phyloP scores from a whole-genome alignment of 2,113 vertebrate genomes.

The Talpa occidentalis region DNA sequence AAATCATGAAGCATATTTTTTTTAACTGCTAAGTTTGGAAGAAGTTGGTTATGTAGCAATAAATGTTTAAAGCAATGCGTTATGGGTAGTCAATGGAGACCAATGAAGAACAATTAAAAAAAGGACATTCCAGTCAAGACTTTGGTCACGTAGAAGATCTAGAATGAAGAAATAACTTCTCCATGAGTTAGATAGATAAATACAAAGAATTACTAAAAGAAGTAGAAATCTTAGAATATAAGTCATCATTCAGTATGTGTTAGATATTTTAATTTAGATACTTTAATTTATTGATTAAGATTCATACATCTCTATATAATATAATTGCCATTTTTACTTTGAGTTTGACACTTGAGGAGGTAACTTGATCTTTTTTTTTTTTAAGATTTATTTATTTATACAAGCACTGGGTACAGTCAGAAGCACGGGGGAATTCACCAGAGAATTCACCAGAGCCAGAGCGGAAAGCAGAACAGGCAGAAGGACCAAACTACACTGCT shows the following conservation, averaged over 20 bases:
- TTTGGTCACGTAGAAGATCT: not conserved
- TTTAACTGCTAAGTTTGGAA: not conserved
- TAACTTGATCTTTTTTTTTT: not conserved
- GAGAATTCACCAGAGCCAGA: too few species aligned
- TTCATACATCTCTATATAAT: not conserved
- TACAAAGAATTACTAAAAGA: not conserved
- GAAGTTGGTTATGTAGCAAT: not conserved
- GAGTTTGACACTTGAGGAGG: not conserved
- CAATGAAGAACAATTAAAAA: not conserved
- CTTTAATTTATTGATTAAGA: not conserved
- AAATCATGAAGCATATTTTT: not conserved
- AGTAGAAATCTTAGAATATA: not conserved
- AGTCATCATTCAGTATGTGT: not conserved
- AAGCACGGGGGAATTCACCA: too few species aligned
- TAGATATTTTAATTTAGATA: not conserved
- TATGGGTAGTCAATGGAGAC: not conserved
- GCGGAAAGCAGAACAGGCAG: too few species aligned
- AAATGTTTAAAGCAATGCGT: not conserved
- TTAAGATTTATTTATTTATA: too few species aligned
- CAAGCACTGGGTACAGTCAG: too few species aligned
- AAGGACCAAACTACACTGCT: too few species aligned
- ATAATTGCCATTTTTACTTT: not conserved
- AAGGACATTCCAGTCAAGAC: not conserved
- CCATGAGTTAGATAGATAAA: not conserved
- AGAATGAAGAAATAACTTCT: not conserved